Percentiles rank a stretch among this genome's conserved stretches.
Evolutionary conservation across 2,113 vertebrate genomes (phyloP).

Genomic region (Malurus elegans): DNA sequence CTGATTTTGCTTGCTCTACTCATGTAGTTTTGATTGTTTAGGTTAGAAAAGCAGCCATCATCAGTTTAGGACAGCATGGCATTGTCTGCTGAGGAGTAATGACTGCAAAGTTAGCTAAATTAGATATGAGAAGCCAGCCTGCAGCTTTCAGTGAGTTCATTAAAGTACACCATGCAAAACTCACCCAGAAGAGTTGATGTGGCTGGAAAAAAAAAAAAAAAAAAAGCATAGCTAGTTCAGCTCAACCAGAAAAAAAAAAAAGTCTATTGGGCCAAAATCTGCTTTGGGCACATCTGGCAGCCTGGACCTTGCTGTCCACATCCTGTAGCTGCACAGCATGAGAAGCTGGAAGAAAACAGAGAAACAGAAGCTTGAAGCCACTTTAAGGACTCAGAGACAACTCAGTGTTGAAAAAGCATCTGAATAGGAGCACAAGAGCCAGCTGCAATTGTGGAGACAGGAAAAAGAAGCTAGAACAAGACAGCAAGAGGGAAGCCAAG

Average conservation of each 20-base stretch:
- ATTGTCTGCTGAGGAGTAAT: background rate
- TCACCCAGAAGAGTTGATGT: background rate
- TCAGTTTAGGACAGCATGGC: background rate
- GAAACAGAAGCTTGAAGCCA: background rate
- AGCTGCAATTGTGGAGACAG: background rate
- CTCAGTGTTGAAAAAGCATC: background rate
- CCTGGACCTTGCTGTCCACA: background rate
- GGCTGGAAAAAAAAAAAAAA: background rate
- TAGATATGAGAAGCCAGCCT: background rate
- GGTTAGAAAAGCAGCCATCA: background rate
- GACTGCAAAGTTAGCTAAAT: background rate
- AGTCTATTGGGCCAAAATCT: background rate
- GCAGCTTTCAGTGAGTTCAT: background rate
- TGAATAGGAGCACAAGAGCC: background rate
- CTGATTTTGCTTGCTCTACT: background rate
- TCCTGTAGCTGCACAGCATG: background rate
- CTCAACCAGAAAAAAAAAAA: background rate
- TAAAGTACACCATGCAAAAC: background rate
- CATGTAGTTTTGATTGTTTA: background rate
- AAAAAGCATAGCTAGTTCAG: background rate
- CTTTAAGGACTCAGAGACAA: background rate
- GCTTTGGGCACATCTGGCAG: background rate
- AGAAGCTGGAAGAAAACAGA: background rate
- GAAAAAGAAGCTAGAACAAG: background rate
- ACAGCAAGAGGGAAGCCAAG: background rate